Percentiles rank a stretch among this genome's conserved stretches.
Conservation (phyloP, 2,113 vertebrate species). For the Poeciliopsis retropinna region DNA sequence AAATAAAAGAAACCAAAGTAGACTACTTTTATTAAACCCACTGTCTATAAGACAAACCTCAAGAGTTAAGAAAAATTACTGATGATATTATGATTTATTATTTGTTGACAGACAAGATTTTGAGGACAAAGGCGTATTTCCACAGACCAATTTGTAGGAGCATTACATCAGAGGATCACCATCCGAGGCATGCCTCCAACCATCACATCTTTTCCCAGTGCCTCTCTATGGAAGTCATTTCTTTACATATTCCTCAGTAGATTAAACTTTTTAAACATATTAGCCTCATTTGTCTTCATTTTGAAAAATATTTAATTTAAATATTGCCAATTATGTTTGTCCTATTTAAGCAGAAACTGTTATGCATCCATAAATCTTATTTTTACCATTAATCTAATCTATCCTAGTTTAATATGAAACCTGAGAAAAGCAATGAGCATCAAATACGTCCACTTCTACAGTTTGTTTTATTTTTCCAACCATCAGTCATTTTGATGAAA, state of each 20-base stretch:
- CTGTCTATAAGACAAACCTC: slow-evolving; percentile 3
- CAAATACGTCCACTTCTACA: too few species aligned
- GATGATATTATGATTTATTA: background rate
- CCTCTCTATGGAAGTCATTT: background rate
- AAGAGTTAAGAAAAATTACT: background rate
- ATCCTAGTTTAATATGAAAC: too few species aligned
- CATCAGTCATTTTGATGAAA: too few species aligned
- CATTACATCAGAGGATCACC: slow-evolving; percentile 4
- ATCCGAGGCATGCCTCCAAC: background rate
- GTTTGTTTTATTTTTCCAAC: too few species aligned
- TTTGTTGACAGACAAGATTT: background rate
- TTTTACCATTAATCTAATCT: too few species aligned
- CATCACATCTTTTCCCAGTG: background rate
- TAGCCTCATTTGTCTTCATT: background rate
- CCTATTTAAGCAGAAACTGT: background rate
- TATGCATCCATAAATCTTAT: background rate
- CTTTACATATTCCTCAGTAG: background rate
- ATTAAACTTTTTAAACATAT: background rate
- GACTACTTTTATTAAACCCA: background rate
- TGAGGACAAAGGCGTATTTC: background rate
- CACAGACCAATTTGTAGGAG: background rate
- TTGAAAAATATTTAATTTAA: background rate
- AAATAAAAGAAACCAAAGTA: background rate
- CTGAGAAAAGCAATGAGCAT: too few species aligned
- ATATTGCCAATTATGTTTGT: background rate